Evolutionary conservation across 2,888 invertebrate species (phyloP).

Genomic region (Epinotia ramella): DNA sequence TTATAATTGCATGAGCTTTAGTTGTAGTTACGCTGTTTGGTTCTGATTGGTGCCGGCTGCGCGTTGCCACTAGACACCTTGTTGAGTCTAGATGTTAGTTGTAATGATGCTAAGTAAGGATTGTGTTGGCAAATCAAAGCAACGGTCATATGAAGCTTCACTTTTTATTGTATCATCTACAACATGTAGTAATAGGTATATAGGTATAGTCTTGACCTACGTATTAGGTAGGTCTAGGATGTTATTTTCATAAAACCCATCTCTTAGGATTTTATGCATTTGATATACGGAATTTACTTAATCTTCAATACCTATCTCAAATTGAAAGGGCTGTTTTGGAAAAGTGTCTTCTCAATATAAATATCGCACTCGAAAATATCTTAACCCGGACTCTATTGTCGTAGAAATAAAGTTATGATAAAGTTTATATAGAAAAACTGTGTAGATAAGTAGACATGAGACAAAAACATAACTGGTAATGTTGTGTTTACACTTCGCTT

Average conservation of each 20-base stretch:
- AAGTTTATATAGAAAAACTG: too few species aligned
- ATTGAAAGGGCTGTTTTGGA: too few species aligned
- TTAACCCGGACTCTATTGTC: too few species aligned
- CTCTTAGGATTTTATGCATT: background rate
- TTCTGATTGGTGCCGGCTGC: conserved; percentile 48
- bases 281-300: background rate
- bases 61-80: conserved; percentile 75
- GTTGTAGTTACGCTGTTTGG: conserved; percentile 48
- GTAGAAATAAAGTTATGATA: too few species aligned
- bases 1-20: conserved; percentile 27
- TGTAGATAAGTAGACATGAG: background rate
- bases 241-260: background rate
- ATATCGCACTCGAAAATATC: too few species aligned
- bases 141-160: conserved; percentile 27
- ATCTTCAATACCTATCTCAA: too few species aligned
- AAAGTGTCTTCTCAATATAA: too few species aligned
- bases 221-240: background rate
- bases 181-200: background rate
- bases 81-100: conserved; percentile 75
- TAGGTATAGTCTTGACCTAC: background rate
- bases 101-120: conserved; percentile 63
- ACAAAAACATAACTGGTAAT: conserved; percentile 19
- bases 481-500: conserved; percentile 50
- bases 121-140: conserved; percentile 59
- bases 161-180: conserved; percentile 4